Evolutionary conservation across 2,888 invertebrate genomes (phyloP).

Genomic region (Leptopilina myrica): DNA sequence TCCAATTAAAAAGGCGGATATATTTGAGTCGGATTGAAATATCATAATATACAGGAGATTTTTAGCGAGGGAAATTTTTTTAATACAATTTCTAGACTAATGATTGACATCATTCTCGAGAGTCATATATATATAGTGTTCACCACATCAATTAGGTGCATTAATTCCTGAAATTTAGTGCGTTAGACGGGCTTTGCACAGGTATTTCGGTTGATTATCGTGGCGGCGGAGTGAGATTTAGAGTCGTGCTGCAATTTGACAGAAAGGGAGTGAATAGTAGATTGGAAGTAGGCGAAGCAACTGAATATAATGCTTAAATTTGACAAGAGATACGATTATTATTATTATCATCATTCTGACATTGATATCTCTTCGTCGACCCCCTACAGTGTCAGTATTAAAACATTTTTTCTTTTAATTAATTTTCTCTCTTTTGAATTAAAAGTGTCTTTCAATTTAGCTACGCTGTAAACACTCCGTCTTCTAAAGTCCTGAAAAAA

Average conservation of each 20-base stretch:
- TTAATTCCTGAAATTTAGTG: slow-evolving; percentile 67
- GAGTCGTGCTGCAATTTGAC: slow-evolving; percentile 44
- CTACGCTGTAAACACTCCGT: neutral
- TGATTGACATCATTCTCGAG: slow-evolving; percentile 18
- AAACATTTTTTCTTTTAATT: neutral
- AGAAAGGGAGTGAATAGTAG: slow-evolving; percentile 41
- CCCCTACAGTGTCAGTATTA: no score
- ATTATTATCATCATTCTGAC: no score
- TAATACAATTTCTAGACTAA: neutral
- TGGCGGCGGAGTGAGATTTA: slow-evolving; percentile 38
- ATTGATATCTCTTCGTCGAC: no score
- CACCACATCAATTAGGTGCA: slow-evolving; percentile 65
- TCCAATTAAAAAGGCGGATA: no score
- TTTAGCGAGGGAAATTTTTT: neutral
- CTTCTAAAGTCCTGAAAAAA: neutral
- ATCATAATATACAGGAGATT: neutral
- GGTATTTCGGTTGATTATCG: slow-evolving; percentile 26
- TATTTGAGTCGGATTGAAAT: no score
- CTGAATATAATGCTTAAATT: slow-evolving; percentile 10
- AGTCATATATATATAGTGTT: slow-evolving; percentile 15
- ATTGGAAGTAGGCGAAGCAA: slow-evolving; percentile 31
- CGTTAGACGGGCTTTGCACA: slow-evolving; percentile 55
- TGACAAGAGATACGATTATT: slow-evolving; percentile 14
- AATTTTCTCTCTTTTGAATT: neutral
- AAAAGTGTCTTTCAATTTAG: neutral